phyloP scores from a whole-genome alignment of 1,140 invertebrate species.

The Tribolium madens region DNA sequence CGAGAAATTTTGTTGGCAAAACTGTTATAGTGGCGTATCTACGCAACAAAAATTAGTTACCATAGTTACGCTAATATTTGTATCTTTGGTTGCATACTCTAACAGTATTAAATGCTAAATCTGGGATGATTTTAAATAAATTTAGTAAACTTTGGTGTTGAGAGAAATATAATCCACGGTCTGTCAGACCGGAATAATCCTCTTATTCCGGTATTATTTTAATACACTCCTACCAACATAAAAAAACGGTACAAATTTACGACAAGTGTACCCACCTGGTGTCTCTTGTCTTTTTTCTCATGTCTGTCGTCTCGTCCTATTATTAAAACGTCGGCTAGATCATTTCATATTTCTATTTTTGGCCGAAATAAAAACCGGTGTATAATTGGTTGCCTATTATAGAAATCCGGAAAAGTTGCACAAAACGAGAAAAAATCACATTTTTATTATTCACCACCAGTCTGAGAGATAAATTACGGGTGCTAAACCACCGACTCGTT shows the following conservation, averaged over 20 bases:
- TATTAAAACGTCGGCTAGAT: neutral
- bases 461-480: conserved; percentile 1
- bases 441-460: conserved; percentile 13
- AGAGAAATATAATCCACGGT: too few relatives aligned
- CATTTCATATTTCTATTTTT: neutral
- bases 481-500: neutral
- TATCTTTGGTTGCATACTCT: too few relatives aligned
- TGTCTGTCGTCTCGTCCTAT: neutral
- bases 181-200: too few relatives aligned
- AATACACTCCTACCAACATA: neutral
- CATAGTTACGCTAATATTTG: too few relatives aligned
- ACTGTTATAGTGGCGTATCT: too few relatives aligned
- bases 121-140: too few relatives aligned
- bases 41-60: too few relatives aligned
- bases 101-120: too few relatives aligned
- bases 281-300: neutral
- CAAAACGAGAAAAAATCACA: neutral
- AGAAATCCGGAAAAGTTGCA: neutral
- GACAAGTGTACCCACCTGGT: neutral
- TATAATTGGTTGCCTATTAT: neutral
- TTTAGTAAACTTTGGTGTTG: too few relatives aligned
- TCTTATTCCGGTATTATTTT: neutral
- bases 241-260: neutral
- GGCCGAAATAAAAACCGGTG: neutral
- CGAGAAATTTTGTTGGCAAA: too few relatives aligned